Evolutionary conservation across 35 echinoderm and acorn worm species (phyloP).

Genomic region (Hemicentrotus pulcherrimus): DNA sequence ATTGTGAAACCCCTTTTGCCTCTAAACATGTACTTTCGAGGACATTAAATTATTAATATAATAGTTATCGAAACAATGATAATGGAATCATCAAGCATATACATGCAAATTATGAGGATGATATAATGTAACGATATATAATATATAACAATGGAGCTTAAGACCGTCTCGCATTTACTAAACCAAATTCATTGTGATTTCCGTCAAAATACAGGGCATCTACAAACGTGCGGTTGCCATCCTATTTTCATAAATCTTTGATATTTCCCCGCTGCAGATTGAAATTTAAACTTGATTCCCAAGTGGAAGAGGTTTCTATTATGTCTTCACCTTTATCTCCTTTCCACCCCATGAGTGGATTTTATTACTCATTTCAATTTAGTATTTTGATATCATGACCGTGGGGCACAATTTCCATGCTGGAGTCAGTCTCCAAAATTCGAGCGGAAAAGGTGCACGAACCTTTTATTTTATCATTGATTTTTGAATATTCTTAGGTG

Average conservation of each 20-base stretch:
- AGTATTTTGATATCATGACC: not conserved
- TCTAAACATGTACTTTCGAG: not conserved
- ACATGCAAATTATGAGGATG: not conserved
- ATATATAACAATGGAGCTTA: no score
- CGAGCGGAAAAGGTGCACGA: not conserved
- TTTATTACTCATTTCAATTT: not conserved
- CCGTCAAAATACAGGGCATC: not conserved
- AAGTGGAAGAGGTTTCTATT: not conserved
- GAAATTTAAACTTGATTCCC: not conserved
- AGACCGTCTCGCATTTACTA: no score
- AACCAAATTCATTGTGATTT: no score
- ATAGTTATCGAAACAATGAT: not conserved
- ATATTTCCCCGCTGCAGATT: not conserved
- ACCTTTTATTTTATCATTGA: not conserved
- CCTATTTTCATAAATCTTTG: not conserved
- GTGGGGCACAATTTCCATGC: not conserved
- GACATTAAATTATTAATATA: not conserved
- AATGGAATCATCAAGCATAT: not conserved
- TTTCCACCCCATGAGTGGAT: not conserved
- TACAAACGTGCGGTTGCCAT: not conserved
- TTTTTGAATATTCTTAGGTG: not conserved
- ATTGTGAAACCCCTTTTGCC: not conserved
- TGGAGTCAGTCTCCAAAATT: not conserved
- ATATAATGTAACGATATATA: not conserved
- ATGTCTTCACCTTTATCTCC: not conserved